Evolutionary conservation across 2,113 vertebrate species (phyloP), one percentile per base, ranked within the genome.

Genomic region (Tretioscincus oriximinensis): DNA sequence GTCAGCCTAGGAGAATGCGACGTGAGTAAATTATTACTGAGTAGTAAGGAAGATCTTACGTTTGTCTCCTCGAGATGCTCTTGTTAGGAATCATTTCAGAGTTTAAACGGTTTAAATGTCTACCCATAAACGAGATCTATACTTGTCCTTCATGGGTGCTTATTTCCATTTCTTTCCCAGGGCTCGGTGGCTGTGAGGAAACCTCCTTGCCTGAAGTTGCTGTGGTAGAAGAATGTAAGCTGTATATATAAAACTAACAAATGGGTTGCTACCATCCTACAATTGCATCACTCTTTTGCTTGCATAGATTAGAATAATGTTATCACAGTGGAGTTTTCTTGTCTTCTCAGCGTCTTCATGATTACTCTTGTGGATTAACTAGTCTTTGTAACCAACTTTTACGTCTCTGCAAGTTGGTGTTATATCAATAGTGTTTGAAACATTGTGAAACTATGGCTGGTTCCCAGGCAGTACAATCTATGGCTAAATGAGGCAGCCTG

Each of bases 121-220:
- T 76, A 31, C 41, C 49, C 26, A 4, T 51, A 73, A 54, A 22
- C 28, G 24, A 66, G 26, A 26, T n/a, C 54, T 64, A 5, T 41
- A 60, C 49, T 22, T 74, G 2, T 26, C n/a, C 47, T 14, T 47
- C 61, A 28, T 47, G 2, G 29, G 4, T 10, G 26, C 20, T 26
- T 41, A 11, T 77, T 51, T 26, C 4, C 10, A 54, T 58, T 83
- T 84, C 28, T 75, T 75, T 70, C 63, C 11, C 75, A 97, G 97
- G 96, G 84, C 83, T 94, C 74, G 90, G 90, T 65, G 89, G 90
- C 84, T 97, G 96, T 2, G 96, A 97, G 67, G 97, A 97, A 86
- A 97, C 96, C 82, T 97, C 96, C 18, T 90, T 97, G 63, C 97
- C 96, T 14, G 96, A 98, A 29, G 94, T 92, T 22, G 93, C 94